These are phyloP conservation scores for Panzeria rudis DNA, from an alignment of 2,888 invertebrate genomes.

Conservation along the genomic window DNA sequence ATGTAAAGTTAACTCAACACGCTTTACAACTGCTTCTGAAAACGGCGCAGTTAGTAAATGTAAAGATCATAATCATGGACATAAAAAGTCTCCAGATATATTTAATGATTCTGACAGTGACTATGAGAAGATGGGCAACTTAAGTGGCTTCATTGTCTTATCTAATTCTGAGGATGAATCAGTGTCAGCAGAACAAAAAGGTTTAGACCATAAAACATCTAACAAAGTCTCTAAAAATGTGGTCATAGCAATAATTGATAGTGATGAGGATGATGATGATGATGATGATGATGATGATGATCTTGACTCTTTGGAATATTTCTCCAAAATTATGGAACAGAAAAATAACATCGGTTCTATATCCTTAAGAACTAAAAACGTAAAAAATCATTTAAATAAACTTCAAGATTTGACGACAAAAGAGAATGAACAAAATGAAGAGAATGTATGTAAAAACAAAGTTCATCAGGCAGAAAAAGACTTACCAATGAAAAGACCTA, in stretches of 20 bases:
- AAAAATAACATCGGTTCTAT: constrained; percentile 41
- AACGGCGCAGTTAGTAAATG: neutral
- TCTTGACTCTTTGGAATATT: constrained; percentile 65
- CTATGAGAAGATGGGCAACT: neutral
- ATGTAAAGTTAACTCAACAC: neutral
- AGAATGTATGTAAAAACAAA: neutral
- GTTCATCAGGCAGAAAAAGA: neutral
- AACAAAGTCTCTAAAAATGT: neutral
- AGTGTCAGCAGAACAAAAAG: neutral
- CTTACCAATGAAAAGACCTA: neutral
- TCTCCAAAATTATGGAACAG: constrained; percentile 20
- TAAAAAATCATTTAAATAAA: neutral
- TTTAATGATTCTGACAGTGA: neutral
- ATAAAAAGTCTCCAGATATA: neutral
- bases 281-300: constrained; percentile 29
- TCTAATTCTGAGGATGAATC: too few species aligned
- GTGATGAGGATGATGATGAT: constrained; percentile 38
- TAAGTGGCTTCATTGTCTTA: too few species aligned
- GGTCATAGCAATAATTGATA: neutral
- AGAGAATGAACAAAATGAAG: neutral
- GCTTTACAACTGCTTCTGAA: too few species aligned
- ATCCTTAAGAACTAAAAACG: constrained; percentile 41
- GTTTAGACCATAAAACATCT: neutral
- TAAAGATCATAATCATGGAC: neutral
- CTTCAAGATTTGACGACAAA: neutral